Conservation (phyloP, 2,797 vertebrate species). For the Lophotriccus pileatus region DNA sequence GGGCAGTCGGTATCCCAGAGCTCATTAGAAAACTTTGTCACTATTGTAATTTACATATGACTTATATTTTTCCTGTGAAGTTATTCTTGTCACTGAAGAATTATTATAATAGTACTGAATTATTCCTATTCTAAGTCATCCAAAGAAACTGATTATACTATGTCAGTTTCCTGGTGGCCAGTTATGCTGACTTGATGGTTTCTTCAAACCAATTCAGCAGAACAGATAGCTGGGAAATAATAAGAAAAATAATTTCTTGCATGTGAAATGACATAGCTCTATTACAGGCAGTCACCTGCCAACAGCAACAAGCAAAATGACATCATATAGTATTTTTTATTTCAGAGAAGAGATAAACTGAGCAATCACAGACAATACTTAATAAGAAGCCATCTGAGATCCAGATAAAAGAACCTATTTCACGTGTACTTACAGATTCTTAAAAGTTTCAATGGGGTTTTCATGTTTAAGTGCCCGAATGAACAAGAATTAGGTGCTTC, state of each 20-base stretch:
- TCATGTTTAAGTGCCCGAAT: not conserved
- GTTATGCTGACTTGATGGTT: not conserved
- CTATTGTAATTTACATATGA: not conserved
- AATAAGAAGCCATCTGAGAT: not conserved
- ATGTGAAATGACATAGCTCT: not conserved
- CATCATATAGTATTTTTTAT: not conserved
- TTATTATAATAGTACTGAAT: not conserved
- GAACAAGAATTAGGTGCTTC: not conserved
- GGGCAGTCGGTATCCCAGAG: fast-evolving
- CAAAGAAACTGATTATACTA: not conserved
- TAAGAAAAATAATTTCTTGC: not conserved
- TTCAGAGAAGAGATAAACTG: not conserved
- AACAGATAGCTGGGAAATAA: not conserved
- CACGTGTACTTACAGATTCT: not conserved
- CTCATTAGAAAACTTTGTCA: not conserved
- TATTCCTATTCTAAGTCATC: not conserved
- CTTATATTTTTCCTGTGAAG: not conserved
- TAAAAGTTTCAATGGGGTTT: not conserved
- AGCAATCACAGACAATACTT: not conserved
- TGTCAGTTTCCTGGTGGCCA: not conserved
- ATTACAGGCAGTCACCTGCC: not conserved
- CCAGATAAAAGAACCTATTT: not conserved
- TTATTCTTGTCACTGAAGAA: not conserved
- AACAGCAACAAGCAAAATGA: not conserved
- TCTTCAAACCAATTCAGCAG: not conserved